These are phyloP conservation scores for Streptopelia turtur DNA, from an alignment of 2,797 vertebrate species.

Conservation along the genomic window DNA sequence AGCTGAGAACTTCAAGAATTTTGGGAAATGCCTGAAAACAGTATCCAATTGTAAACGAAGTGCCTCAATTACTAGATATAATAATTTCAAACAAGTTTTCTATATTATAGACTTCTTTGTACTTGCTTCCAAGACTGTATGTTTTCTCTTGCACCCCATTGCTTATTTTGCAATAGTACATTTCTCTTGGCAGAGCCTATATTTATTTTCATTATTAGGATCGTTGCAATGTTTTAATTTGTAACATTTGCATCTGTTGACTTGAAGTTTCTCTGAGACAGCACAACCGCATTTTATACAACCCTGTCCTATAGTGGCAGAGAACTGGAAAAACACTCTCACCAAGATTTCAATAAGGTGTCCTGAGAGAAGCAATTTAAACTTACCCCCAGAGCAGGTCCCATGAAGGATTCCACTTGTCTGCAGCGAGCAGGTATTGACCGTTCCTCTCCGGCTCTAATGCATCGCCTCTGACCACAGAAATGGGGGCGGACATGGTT, in stretches of 20 bases:
- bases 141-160: background rate
- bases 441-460: background rate
- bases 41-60: background rate
- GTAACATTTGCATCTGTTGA: background rate
- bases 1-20: background rate
- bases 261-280: background rate
- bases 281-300: background rate
- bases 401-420: background rate
- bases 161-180: background rate
- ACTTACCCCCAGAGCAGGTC: background rate
- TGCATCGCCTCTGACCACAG: background rate
- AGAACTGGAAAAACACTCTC: background rate
- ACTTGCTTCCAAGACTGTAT: background rate
- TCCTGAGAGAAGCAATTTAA: background rate
- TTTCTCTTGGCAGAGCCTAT: background rate
- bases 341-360: background rate
- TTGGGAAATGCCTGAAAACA: background rate
- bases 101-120: background rate
- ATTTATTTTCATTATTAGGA: background rate
- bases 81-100: background rate
- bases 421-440: background rate
- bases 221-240: background rate
- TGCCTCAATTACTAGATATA: background rate
- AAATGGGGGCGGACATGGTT: background rate
- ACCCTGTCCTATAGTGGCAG: background rate